Evolutionary conservation across 2,888 invertebrate genomes (phyloP), one percentile per base, ranked within the genome.

Genomic region (Parasteatoda lunata): DNA sequence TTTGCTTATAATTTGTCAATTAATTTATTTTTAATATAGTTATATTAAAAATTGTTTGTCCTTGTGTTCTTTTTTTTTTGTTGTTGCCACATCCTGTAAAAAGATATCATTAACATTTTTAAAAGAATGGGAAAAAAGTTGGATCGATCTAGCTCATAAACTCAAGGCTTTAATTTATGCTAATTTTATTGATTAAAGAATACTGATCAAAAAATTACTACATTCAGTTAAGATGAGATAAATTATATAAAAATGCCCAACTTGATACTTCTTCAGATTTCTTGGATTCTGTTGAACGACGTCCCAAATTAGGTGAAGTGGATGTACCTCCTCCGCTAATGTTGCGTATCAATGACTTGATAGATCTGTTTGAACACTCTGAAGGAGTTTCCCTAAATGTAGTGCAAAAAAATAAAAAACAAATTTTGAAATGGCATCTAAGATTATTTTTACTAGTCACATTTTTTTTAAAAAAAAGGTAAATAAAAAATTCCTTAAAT

Each of bases 271-370:
- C 87, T 64, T 88, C 87, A 6, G 49, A 13, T 49, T 81, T 82
- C 7, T 82, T 77, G 71, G 51, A 5, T 76, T 83, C 87, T 13
- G 76, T 81, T 47, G 78, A 69, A 30, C 87, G 78, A 2, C 89
- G 73, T 1, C 95, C 95, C 92, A 96, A 93, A 81, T 96, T 95
- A 0, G 97, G 97, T 91, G 96, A 96, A 9, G 95, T 95, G 69
- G 92, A 91, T 15, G 91, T 86, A 5, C 92, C 92, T 65, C 90
- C 89, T 64, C 90, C 89, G 73, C 96, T 95, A 93, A 97, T 93
- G 90, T 94, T 95, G 89, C 96, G 95, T 30, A 97, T 93, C 8
- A 90, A 54, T 5, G 89, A 82, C 71, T 89, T 85, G 4, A 90
- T 88, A 0, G 96, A 96, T 90, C 95, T 95, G 0, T 95, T 95